A percentile compares a stretch with the other conserved stretches of the same genome.
Evolutionary conservation across 2,797 vertebrate genomes (phyloP).

Genomic region (Tauraco hartlaubi): DNA sequence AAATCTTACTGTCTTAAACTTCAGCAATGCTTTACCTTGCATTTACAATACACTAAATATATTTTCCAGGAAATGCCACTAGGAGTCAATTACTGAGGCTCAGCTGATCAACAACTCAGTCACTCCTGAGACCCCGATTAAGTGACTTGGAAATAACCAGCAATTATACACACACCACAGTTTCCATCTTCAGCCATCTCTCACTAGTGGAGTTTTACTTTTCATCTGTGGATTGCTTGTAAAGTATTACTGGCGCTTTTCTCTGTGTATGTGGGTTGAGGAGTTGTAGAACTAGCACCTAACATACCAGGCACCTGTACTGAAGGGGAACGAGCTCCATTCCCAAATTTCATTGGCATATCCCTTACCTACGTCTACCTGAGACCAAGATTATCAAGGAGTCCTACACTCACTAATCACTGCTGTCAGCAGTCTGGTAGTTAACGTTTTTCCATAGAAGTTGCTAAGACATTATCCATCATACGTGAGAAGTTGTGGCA

Average conservation of each 20-base stretch:
- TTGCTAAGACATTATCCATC: too few species aligned
- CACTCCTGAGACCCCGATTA: background rate
- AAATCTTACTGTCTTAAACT: background rate
- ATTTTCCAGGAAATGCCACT: background rate
- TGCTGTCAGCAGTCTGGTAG: background rate
- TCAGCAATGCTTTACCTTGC: background rate
- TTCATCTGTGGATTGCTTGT: background rate
- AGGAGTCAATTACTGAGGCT: background rate
- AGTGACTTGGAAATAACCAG: background rate
- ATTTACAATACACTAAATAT: background rate
- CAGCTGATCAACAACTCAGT: background rate
- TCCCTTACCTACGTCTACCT: background rate
- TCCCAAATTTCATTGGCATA: background rate
- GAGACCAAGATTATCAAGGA: background rate
- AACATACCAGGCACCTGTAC: background rate
- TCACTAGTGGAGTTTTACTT: background rate
- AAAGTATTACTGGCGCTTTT: background rate
- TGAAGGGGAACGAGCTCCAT: background rate
- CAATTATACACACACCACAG: background rate
- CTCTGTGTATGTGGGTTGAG: too few species aligned
- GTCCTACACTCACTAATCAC: background rate
- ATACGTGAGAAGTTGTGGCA: too few species aligned
- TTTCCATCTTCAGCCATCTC: background rate
- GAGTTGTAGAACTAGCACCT: background rate
- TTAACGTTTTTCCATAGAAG: background rate